These are phyloP conservation scores for Tympanuchus pallidicinctus DNA, from an alignment of 2,113 vertebrate species.

Conservation along the genomic window DNA sequence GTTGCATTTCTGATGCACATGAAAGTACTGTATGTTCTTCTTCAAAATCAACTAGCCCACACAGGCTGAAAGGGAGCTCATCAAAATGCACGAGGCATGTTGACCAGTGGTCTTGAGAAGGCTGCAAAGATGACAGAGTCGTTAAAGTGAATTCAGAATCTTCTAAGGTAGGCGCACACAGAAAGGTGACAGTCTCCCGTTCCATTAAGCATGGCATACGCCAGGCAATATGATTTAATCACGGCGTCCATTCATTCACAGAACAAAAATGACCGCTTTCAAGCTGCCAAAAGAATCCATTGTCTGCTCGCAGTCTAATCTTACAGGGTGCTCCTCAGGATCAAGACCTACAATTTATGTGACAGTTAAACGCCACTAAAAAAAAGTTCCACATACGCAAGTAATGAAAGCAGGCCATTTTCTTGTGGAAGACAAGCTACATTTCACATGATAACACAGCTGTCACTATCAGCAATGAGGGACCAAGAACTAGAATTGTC, in stretches of 20 bases:
- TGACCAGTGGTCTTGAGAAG: neutral
- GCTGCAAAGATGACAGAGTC: neutral
- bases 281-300: neutral
- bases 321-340: neutral
- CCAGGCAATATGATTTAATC: neutral
- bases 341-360: neutral
- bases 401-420: slow-evolving; percentile 19
- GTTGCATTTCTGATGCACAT: neutral
- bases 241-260: neutral
- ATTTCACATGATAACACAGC: neutral
- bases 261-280: neutral
- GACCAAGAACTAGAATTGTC: neutral
- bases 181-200: neutral
- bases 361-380: neutral
- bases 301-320: neutral
- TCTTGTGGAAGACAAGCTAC: neutral
- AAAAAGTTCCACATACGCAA: neutral
- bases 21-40: neutral
- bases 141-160: neutral
- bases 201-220: neutral
- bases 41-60: neutral
- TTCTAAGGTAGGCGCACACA: neutral
- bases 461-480: neutral
- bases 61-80: neutral
- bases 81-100: rapidly evolving